A percentile compares a stretch with the other conserved stretches of the same genome.
Evolutionary conservation across 2,888 invertebrate species (phyloP).

Genomic region (Morpho achilles): DNA sequence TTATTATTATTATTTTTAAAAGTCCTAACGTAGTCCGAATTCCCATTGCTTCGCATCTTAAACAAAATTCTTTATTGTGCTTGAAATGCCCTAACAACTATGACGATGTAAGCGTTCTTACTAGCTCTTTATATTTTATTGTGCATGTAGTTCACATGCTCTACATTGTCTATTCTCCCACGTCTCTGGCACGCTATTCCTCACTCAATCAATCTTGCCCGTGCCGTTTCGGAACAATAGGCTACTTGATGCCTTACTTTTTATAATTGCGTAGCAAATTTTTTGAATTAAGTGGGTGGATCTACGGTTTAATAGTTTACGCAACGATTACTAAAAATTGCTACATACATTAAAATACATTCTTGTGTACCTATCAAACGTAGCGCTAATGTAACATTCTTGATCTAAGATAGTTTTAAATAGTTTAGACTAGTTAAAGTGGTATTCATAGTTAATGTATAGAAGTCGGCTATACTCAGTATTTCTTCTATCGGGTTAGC

Average conservation of each 20-base stretch:
- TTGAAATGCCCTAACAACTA: slow-evolving; percentile 1
- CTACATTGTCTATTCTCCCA: slow-evolving; percentile 62
- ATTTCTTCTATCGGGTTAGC: too few relatives aligned
- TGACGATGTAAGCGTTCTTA: slow-evolving; percentile 16
- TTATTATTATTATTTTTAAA: too few relatives aligned
- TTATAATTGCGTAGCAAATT: slow-evolving; percentile 44
- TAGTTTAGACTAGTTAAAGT: too few relatives aligned
- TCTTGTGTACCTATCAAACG: too few relatives aligned
- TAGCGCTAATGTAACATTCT: too few relatives aligned
- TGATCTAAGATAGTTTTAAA: too few relatives aligned
- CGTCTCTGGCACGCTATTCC: slow-evolving; percentile 47
- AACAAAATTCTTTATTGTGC: too few relatives aligned
- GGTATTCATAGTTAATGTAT: too few relatives aligned
- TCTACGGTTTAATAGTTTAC: slow-evolving; percentile 25
- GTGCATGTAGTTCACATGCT: slow-evolving; percentile 55
- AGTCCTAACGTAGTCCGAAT: too few relatives aligned
- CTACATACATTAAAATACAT: too few relatives aligned
- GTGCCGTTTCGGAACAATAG: slow-evolving; percentile 48
- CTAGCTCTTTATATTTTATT: slow-evolving; percentile 12
- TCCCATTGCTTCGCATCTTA: too few relatives aligned
- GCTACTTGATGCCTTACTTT: slow-evolving; percentile 38
- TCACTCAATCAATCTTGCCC: slow-evolving; percentile 51
- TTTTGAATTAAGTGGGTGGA: slow-evolving; percentile 34
- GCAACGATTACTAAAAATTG: neutral
- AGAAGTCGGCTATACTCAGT: too few relatives aligned